Conservation (phyloP, 2,888 invertebrate genomes). For the Lottia gigantea region DNA sequence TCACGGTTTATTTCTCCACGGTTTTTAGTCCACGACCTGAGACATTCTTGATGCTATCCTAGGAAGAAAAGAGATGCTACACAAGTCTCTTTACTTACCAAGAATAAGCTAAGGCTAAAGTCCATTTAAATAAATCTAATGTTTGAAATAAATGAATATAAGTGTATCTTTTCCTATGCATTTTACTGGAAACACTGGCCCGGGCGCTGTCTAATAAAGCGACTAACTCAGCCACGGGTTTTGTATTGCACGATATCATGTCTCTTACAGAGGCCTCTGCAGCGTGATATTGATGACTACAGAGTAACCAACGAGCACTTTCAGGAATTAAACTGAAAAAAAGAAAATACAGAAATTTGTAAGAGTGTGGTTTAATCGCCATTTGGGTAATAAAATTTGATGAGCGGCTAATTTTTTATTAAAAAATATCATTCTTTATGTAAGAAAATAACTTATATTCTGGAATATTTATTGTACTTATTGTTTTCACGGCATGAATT, state of each 20-base stretch:
- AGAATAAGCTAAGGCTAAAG: slow-evolving; percentile 44
- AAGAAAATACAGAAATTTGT: neutral
- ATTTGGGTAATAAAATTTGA: too few species aligned
- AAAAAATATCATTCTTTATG: too few species aligned
- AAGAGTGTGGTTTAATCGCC: too few species aligned
- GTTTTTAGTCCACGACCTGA: too few species aligned
- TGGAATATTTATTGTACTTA: too few species aligned
- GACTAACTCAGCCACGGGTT: slow-evolving; percentile 47
- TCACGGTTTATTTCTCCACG: too few species aligned
- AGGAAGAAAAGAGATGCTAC: too few species aligned
- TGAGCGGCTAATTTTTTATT: too few species aligned
- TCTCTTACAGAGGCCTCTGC: slow-evolving; percentile 49
- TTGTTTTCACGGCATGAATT: too few species aligned
- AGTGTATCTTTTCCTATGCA: slow-evolving; percentile 51
- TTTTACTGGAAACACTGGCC: slow-evolving; percentile 47
- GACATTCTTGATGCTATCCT: too few species aligned
- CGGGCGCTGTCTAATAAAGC: slow-evolving; percentile 49
- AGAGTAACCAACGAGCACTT: slow-evolving; percentile 55
- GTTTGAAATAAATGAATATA: slow-evolving; percentile 50
- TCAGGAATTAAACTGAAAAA: slow-evolving; percentile 48
- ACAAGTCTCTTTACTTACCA: slow-evolving; percentile 37
- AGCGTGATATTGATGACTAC: slow-evolving; percentile 48
- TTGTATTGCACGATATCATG: slow-evolving; percentile 51
- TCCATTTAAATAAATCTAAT: slow-evolving; percentile 41
- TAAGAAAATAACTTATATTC: too few species aligned